These are phyloP conservation scores for Protosalanx chinensis DNA, from an alignment of 2,797 vertebrate species.

Conservation along the genomic window DNA sequence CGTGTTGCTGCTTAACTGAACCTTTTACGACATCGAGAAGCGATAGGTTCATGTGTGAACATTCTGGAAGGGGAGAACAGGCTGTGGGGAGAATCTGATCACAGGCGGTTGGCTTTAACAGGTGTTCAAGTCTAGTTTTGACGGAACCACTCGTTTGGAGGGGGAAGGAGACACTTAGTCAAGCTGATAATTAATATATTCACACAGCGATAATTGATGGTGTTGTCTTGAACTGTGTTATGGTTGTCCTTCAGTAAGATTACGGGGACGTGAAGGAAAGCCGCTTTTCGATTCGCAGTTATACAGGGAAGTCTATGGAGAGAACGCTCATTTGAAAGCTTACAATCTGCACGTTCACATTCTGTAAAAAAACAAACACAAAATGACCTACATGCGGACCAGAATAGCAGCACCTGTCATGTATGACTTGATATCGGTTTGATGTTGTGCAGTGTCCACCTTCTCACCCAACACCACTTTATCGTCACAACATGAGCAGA, in stretches of 20 bases:
- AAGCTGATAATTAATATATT: neutral
- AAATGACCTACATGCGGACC: too few relatives aligned
- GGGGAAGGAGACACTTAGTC: neutral
- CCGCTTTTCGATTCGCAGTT: too few relatives aligned
- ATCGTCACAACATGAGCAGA: neutral
- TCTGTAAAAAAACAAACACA: too few relatives aligned
- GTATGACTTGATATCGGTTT: neutral
- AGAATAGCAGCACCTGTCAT: too few relatives aligned
- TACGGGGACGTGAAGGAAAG: too few relatives aligned
- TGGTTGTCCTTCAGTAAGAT: too few relatives aligned
- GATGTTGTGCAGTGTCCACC: neutral
- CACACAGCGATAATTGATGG: neutral
- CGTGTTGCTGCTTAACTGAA: neutral
- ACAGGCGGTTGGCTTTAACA: slow-evolving; percentile 24
- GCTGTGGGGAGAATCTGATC: slow-evolving; percentile 22
- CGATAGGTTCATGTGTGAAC: slow-evolving; percentile 33
- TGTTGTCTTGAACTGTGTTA: neutral
- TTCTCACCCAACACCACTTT: neutral
- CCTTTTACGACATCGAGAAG: neutral
- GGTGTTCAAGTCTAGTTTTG: slow-evolving; percentile 44
- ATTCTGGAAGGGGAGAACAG: neutral
- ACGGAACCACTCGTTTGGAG: slow-evolving; percentile 28
- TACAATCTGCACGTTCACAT: too few relatives aligned
- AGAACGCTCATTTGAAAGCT: too few relatives aligned
- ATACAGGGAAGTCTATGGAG: too few relatives aligned